These are phyloP conservation scores for Pogonocherus hispidulus DNA, from an alignment of 2,888 invertebrate species.

Conservation along the genomic window DNA sequence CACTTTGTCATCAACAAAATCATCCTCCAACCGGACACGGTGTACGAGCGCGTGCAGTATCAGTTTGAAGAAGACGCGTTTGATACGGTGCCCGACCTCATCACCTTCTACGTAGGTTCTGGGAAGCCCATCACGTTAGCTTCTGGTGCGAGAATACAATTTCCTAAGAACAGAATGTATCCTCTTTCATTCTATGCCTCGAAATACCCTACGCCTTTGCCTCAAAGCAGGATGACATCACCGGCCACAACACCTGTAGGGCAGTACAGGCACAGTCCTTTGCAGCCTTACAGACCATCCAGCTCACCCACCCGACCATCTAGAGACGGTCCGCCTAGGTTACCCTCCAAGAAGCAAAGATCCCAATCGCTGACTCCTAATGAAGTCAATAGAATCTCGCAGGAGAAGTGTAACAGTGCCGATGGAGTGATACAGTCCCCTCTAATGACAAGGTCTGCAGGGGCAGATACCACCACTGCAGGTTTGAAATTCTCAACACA, in stretches of 20 bases:
- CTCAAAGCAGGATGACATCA: constrained; percentile 68
- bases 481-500: constrained; percentile 72
- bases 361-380: constrained; percentile 85
- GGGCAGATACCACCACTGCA: constrained; percentile 60
- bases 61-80: constrained; percentile 89
- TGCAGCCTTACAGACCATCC: constrained; percentile 59
- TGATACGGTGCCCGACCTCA: constrained; percentile 92
- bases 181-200: constrained; percentile 82
- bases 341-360: constrained; percentile 77
- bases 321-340: constrained; percentile 68
- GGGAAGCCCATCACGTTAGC: constrained; percentile 90
- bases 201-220: constrained; percentile 72
- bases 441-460: constrained; percentile 68
- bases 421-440: constrained; percentile 77
- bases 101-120: constrained; percentile 89
- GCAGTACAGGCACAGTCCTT: constrained; percentile 70
- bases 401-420: constrained; percentile 78
- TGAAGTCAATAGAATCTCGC: constrained; percentile 69
- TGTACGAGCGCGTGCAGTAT: constrained; percentile 92
- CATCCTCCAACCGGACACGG: constrained; percentile 86
- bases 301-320: constrained; percentile 73
- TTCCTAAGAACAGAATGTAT: constrained; percentile 85
- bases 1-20: constrained; percentile 93
- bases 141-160: constrained; percentile 89
- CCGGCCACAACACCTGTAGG: constrained; percentile 66